Percentiles rank a stretch among this genome's conserved stretches.
Evolutionary conservation across 2,113 vertebrate genomes (phyloP).

Genomic region (Alligator mississippiensis): DNA sequence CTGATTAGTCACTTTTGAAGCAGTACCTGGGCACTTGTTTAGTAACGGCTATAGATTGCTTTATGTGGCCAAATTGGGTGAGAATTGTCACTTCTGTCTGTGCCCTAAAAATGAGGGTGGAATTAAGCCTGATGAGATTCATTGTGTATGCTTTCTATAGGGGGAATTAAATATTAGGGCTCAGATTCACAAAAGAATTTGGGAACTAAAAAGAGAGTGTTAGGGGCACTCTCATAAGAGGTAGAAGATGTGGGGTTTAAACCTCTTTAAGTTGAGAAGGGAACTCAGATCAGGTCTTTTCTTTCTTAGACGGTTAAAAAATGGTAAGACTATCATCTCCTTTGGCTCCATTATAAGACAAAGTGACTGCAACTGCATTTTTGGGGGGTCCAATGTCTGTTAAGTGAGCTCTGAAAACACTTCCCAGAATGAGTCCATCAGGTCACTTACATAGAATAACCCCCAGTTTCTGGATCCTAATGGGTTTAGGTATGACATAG

Average conservation of each 20-base stretch:
- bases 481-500: neutral
- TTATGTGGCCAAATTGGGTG: no score
- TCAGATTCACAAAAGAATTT: no score
- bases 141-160: neutral
- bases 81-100: no score
- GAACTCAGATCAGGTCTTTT: neutral
- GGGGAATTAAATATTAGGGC: neutral
- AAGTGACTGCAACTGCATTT: neutral
- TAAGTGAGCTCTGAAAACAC: neutral
- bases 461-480: neutral
- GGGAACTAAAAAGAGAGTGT: neutral
- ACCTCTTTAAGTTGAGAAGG: fast-evolving
- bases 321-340: neutral
- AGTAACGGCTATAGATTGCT: no score
- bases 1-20: no score
- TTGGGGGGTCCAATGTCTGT: neutral
- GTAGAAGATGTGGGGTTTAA: neutral
- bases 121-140: neutral
- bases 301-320: neutral
- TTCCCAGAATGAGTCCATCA: neutral
- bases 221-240: neutral
- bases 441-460: neutral
- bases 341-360: no score
- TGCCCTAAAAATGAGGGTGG: neutral
- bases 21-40: no score